Base-by-base conservation (phyloP, 2,888 invertebrate species). In the Perdita meconis region DNA sequence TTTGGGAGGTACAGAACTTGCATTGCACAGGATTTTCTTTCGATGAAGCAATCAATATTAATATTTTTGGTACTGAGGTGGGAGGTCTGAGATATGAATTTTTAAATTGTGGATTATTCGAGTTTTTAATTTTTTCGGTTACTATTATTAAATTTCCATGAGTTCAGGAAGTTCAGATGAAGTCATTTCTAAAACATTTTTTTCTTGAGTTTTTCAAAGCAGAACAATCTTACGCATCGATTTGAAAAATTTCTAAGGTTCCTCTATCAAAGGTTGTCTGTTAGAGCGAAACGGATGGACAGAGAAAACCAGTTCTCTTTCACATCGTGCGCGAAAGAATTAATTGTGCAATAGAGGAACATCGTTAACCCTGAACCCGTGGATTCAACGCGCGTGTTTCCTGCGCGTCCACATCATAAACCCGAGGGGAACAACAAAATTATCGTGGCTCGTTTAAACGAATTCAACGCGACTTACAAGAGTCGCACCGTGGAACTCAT, bases 281-380 rank as follows among this genome's bases (percentile, higher is more conserved):
- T 13, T 13, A 19, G 40, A 22, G 16, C 30, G 13, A 55, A 47
- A 44, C 44, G 59, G 59, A 60, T 60, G 24, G 19, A 34, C 63
- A 55, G 24, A n/a, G 51, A 57, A 64, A 82, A 77, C 76, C 68
- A 57, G 78, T 74, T 80, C 56, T n/a, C 19, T 64, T 60, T 65
- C 47, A 34, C 59, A 44, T 44, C 22, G 22, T n/a, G 57, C 44
- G 44, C 56, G 60, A 63, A 55, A 70, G 71, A 77, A 65, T 76
- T 68, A 64, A 59, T 68, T 69, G 73, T 59, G 64, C 63, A 72
- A 30, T 44, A 55, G 61, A 59, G 36, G 51, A 56, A 50, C 72
- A 67, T 72, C 53, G 68, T 82, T 79, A 82, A 75, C 78, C 74
- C 65, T 65, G 78, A 71, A 72, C 63, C 56, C 44, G 55, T n/a